These are phyloP conservation scores for Arctopsyche grandis DNA, from an alignment of 1,140 invertebrate genomes.

Conservation along the genomic window DNA sequence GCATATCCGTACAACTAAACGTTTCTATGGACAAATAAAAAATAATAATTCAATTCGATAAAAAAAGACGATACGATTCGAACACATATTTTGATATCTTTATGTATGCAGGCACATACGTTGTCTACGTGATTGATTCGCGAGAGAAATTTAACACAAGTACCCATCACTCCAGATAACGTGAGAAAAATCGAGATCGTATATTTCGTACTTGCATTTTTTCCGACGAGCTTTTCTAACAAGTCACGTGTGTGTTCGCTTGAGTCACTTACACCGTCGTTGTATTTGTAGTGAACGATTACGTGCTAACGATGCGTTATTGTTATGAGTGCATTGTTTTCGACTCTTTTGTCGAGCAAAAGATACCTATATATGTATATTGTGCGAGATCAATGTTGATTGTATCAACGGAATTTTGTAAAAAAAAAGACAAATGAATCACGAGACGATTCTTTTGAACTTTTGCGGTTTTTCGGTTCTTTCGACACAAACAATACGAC, in stretches of 20 bases:
- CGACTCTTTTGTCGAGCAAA: neutral
- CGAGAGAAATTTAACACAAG: no score
- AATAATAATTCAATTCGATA: neutral
- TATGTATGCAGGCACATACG: no score
- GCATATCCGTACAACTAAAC: neutral
- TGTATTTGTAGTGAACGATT: neutral
- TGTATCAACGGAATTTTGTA: neutral
- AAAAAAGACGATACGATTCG: neutral
- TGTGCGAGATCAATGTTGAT: constrained; percentile 2
- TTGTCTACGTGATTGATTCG: no score
- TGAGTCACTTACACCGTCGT: neutral
- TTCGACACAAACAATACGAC: no score
- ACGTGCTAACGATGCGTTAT: constrained; percentile 33
- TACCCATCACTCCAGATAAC: neutral
- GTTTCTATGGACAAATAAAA: constrained; percentile 9
- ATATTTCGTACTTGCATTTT: neutral
- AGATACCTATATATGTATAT: neutral
- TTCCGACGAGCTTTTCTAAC: neutral
- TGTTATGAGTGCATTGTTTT: constrained; percentile 31
- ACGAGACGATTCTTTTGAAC: neutral
- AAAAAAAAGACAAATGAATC: neutral
- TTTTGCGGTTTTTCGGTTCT: no score
- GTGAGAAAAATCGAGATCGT: neutral
- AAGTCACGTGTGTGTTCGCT: neutral
- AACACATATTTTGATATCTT: no score